Conservation (phyloP, 1,140 invertebrate genomes). For the Drosophila bipectinata region DNA sequence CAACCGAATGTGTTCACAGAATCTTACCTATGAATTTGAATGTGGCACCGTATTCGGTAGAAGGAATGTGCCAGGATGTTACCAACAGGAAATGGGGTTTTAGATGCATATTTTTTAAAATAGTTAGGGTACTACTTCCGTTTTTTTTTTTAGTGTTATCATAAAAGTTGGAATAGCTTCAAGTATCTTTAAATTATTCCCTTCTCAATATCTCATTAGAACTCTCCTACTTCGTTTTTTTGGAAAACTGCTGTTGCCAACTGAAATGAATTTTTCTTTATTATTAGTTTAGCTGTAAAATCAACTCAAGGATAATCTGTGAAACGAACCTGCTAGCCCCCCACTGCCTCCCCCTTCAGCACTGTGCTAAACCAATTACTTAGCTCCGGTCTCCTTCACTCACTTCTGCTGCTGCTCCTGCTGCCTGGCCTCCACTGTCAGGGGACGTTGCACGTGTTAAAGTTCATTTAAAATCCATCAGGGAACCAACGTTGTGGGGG, state of each 20-base stretch:
- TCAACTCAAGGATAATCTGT: slow-evolving; percentile 58
- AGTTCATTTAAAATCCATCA: slow-evolving; percentile 81
- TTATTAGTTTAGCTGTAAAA: slow-evolving; percentile 47
- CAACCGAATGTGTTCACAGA: slow-evolving; percentile 58
- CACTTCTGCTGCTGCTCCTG: neutral
- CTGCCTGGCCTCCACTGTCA: slow-evolving; percentile 1
- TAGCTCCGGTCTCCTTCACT: slow-evolving; percentile 46
- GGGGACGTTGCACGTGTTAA: slow-evolving; percentile 72
- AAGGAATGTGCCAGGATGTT: neutral
- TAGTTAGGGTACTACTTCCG: neutral
- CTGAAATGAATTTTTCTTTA: slow-evolving; percentile 36
- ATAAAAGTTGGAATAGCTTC: neutral
- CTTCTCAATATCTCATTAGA: slow-evolving; percentile 45
- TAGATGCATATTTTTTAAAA: neutral
- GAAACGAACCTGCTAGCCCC: slow-evolving; percentile 25
- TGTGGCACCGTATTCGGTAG: neutral
- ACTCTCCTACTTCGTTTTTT: slow-evolving; percentile 16
- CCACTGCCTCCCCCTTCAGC: neutral
- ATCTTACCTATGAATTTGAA: slow-evolving; percentile 13
- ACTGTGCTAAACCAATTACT: slow-evolving; percentile 72
- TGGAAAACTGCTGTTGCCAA: slow-evolving; percentile 36
- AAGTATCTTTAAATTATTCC: slow-evolving; percentile 1
- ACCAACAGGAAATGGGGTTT: neutral
- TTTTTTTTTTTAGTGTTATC: neutral
- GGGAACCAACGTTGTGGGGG: slow-evolving; percentile 21